Base-by-base conservation (phyloP, 2,888 invertebrate genomes). In the Lymantria monacha region DNA sequence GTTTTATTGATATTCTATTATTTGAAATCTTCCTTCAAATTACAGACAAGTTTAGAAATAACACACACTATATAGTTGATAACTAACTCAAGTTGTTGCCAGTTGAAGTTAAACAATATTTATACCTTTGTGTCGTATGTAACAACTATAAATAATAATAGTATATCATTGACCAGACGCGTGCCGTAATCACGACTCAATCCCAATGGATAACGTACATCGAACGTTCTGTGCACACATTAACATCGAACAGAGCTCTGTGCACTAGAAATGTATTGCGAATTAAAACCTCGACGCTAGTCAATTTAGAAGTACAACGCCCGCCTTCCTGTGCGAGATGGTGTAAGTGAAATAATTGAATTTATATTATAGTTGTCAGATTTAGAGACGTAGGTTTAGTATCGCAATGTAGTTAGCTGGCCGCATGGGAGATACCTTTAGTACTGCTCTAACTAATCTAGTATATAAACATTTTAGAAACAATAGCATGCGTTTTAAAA, bases 241-340 rank as follows among this genome's bases (percentile, higher is more conserved):
- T 12, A 41, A 41, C 33, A 41, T 8, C 14, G 9, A 3, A 41
- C 15, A 61, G 51, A 57, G 55, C 63, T 69, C 50, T 56, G 42
- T 58, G 55, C 54, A 57, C 63, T 57, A 67, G 66, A 63, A 74
- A 70, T 71, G 63, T 70, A 66, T 63, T 55, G 45, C 48, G 44
- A 71, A 78, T 69, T 72, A 72, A 72, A 59, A 72, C 60, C 63
- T 61, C 57, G 60, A 55, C 64, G 64, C 59, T 52, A 70, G 61
- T 71, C 74, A 70, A 76, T 79, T 79, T 74, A 75, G 69, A 71
- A 70, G 62, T 59, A 55, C 41, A 41, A 14, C 73, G 72, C 67
- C 42, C 73, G 72, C 67, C 42, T 49, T 48, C 42, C 57, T 22
- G 9, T 9, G 30, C 42, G 40, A 40, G 14, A 22, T 49, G 40